A percentile compares a stretch with the other conserved stretches of the same genome.
These are phyloP conservation scores for Aporrectodea caliginosa DNA, from an alignment of 1,140 invertebrate genomes.

Conservation along the genomic window DNA sequence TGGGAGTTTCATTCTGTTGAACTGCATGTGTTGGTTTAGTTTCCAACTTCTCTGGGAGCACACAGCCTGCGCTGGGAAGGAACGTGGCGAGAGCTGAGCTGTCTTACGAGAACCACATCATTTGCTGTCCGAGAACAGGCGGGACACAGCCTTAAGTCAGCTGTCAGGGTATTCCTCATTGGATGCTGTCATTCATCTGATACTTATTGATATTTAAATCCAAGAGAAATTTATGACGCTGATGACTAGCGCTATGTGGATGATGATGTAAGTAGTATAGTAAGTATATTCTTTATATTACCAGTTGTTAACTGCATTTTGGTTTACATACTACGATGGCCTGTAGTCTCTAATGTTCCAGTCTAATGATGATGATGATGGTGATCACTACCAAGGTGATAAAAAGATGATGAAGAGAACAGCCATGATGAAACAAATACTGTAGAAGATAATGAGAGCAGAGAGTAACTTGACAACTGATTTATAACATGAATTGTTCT, in stretches of 20 bases:
- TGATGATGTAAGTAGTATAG: background rate
- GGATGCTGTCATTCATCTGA: background rate
- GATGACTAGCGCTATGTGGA: no score
- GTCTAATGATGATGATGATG: background rate
- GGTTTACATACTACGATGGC: no score
- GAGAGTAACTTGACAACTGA: no score
- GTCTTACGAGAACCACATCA: constrained; percentile 63
- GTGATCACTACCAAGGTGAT: background rate
- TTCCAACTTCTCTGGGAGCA: constrained; percentile 45
- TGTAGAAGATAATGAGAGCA: background rate
- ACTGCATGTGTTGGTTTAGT: constrained; percentile 38
- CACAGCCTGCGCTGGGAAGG: constrained; percentile 82
- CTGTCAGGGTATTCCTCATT: constrained; percentile 57
- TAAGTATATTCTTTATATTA: background rate
- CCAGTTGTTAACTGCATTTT: no score
- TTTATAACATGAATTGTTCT: no score
- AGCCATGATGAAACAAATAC: background rate
- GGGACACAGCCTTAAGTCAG: constrained; percentile 79
- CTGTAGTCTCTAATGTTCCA: no score
- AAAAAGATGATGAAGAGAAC: background rate
- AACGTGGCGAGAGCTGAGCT: constrained; percentile 69
- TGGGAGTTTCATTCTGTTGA: background rate
- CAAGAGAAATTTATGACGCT: no score
- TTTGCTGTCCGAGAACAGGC: constrained; percentile 78
- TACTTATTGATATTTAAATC: no score